Percentiles rank a stretch among this genome's conserved stretches.
phyloP scores from a whole-genome alignment of 2,113 vertebrate species.

The Elgaria multicarinata region DNA sequence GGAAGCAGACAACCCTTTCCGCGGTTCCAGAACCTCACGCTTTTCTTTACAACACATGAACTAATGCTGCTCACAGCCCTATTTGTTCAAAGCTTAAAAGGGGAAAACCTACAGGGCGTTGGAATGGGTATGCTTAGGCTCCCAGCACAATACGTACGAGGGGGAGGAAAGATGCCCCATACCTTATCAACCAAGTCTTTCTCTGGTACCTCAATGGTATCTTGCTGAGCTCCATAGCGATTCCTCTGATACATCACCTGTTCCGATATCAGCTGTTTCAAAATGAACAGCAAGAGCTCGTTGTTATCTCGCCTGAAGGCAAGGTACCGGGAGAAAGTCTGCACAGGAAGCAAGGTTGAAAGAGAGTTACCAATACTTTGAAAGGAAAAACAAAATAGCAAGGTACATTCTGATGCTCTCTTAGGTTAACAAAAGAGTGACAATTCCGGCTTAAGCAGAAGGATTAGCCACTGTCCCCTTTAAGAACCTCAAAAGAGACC shows the following conservation, averaged over 20 bases:
- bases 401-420: not conserved
- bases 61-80: not conserved
- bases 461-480: not conserved
- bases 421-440: not conserved
- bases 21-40: not conserved
- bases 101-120: not conserved
- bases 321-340: conserved; percentile 96
- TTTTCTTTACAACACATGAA: not conserved
- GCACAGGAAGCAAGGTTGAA: conserved; percentile 3
- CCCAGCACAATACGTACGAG: not conserved
- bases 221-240: conserved; percentile 92
- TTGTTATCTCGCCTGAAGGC: conserved; percentile 96
- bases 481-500: not conserved
- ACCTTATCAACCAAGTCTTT: conserved; percentile 97
- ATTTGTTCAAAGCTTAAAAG: not conserved
- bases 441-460: not conserved
- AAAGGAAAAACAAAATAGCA: not conserved
- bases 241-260: conserved; percentile 94
- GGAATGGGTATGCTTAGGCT: not conserved
- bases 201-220: conserved; percentile 90
- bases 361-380: rapidly evolving
- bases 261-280: conserved; percentile 95
- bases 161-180: not conserved
- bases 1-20: not conserved
- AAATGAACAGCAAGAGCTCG: conserved; percentile 94